These are phyloP conservation scores for Aphodius sticticus DNA, from an alignment of 2,888 invertebrate genomes.

Conservation along the genomic window DNA sequence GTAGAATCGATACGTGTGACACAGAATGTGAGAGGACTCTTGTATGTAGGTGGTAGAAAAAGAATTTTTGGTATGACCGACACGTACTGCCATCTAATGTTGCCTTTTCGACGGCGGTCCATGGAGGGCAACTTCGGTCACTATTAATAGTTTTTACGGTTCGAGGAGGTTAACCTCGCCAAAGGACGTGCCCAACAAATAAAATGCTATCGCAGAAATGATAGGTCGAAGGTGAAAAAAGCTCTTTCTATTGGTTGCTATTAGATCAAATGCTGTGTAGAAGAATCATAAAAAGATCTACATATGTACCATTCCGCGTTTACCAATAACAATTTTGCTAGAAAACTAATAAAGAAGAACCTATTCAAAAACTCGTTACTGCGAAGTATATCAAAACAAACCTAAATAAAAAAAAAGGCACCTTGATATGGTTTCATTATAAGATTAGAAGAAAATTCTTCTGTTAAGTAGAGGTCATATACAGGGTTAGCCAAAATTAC, in stretches of 20 bases:
- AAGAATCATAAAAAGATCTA: too few species aligned
- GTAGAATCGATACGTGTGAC: background rate
- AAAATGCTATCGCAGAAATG: background rate
- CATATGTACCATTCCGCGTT: too few species aligned
- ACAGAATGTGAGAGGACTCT: background rate
- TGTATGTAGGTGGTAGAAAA: background rate
- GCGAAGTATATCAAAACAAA: too few species aligned
- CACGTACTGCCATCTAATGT: background rate
- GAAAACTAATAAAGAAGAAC: too few species aligned
- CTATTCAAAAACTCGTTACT: too few species aligned
- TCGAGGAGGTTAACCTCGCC: background rate
- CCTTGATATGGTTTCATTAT: too few species aligned
- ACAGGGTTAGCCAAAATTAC: too few species aligned
- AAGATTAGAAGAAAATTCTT: too few species aligned
- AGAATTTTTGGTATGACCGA: background rate
- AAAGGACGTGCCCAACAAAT: background rate
- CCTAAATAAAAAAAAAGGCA: too few species aligned
- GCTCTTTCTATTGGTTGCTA: background rate
- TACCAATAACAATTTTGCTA: too few species aligned
- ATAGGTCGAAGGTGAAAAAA: background rate
- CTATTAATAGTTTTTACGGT: conserved; percentile 4
- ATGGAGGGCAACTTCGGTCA: background rate
- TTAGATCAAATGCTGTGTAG: too few species aligned
- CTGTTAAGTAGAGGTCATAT: too few species aligned
- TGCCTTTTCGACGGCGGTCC: background rate